Evolutionary conservation across 64 coral and sea anemone genomes (phyloP), one percentile per base, ranked within the genome.

Genomic region (Anthopleura sola): DNA sequence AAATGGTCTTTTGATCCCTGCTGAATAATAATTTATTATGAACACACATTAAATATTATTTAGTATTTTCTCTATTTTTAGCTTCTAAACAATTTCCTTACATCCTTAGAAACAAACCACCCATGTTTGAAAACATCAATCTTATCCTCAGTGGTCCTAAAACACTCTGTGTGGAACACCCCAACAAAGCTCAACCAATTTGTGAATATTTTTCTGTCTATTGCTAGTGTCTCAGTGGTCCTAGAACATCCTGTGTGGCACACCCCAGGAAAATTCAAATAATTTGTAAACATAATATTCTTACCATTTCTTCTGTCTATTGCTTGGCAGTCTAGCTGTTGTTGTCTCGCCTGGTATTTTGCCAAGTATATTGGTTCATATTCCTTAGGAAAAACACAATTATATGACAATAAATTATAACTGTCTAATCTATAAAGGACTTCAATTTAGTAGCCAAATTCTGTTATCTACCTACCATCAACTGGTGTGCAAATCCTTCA

Each of bases 361-460:
- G 97, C 97, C 64, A 99, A 85, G 82, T 99, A 99, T 16, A 99
- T 99, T 62, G 97, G 97, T 88, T 99, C 97, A 86, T 99, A 99
- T 78, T 99, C 97, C 97, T 99, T 33, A 56, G 24, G 74, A 81
- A 31, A 47, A 57, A 56, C 9, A 62, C 0, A 62, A 62, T 23
- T 62, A 20, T 11, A 28, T 3, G 0, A 56, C n/a, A 20, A 56
- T 56, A 21, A 56, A 56, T 56, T 3, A 44, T 44, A 8, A 44
- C 40, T 44, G 4, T 0, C 4, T 44, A 44, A 44, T 44, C 40
- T 44, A 3, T 44, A 6, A 2, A 44, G 9, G 40, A 44, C 9
- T 44, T 2, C 40, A 44, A 44, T 44, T 44, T 2, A 44, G 40
- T 44, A 0, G 40, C 40, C 40, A 44, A 44, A 8, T 53, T 44